Evolutionary conservation across 1,140 invertebrate species (phyloP).

Genomic region (Steinernema khuongi): DNA sequence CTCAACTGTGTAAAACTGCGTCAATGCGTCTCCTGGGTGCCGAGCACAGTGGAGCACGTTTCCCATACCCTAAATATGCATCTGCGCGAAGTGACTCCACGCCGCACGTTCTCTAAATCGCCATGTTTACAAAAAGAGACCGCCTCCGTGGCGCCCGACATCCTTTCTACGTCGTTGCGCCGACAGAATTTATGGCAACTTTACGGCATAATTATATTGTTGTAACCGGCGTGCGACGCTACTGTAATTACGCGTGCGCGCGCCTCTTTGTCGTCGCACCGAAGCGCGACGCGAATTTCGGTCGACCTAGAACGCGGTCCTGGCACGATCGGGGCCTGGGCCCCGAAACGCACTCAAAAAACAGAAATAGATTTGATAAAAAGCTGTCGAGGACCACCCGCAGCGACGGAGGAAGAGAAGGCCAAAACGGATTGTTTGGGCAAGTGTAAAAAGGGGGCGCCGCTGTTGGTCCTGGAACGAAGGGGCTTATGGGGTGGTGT

Average conservation of each 20-base stretch:
- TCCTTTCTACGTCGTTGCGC: not conserved
- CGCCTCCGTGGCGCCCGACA: not conserved
- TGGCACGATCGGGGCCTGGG: not conserved
- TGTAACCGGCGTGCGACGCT: not conserved
- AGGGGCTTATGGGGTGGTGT: not conserved
- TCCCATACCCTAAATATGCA: not conserved
- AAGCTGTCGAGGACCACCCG: not conserved
- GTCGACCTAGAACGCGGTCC: not conserved
- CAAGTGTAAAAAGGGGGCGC: not conserved
- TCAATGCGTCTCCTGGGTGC: too few relatives aligned
- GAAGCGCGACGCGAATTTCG: not conserved
- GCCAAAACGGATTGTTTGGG: not conserved
- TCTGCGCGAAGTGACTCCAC: not conserved
- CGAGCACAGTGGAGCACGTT: too few relatives aligned
- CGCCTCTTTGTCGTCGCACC: conserved; percentile 9
- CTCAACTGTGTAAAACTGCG: too few relatives aligned
- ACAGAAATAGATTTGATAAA: not conserved
- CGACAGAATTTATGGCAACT: conserved; percentile 16
- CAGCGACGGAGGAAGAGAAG: not conserved
- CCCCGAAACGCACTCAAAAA: not conserved
- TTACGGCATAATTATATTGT: conserved; percentile 17
- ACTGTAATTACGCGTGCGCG: conserved; percentile 7
- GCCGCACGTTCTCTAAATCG: not conserved
- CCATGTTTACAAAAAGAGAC: not conserved
- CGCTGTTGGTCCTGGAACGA: not conserved